phyloP scores from a whole-genome alignment of 2,113 vertebrate species.

The Chunga burmeisteri region DNA sequence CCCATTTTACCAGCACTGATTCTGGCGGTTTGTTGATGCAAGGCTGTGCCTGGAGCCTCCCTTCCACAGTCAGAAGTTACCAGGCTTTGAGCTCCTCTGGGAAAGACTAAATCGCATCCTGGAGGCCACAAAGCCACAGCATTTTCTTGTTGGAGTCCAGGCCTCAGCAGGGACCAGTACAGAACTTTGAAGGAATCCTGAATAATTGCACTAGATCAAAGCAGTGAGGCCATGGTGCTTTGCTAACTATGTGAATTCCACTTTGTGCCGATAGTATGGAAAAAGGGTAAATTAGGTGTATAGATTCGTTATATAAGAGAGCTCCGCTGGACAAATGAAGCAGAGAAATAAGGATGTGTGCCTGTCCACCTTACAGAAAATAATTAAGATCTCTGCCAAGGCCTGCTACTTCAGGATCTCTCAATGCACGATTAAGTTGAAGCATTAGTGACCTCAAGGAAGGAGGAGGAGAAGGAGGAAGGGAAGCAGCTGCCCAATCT shows the following conservation, averaged over 20 bases:
- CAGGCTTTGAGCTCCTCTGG: neutral
- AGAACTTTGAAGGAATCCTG: neutral
- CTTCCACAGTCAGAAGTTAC: neutral
- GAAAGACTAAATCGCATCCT: neutral
- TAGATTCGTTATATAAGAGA: neutral
- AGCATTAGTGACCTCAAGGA: neutral
- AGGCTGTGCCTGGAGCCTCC: neutral
- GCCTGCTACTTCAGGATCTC: neutral
- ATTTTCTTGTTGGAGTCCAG: neutral
- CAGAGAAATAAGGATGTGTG: neutral
- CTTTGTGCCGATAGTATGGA: neutral
- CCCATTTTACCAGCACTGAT: fast-evolving
- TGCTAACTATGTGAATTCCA: neutral
- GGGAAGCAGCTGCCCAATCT: neutral
- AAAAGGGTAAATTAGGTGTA: neutral
- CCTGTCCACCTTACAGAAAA: neutral
- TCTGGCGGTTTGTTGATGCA: neutral
- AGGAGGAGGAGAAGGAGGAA: neutral
- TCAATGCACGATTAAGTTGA: neutral
- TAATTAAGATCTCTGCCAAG: neutral
- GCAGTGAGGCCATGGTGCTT: neutral
- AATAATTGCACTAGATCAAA: neutral
- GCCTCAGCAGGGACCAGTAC: neutral
- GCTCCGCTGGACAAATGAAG: neutral
- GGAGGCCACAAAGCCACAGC: neutral